Base-by-base conservation (phyloP, 2,888 invertebrate genomes). In the Melanostoma scalare region DNA sequence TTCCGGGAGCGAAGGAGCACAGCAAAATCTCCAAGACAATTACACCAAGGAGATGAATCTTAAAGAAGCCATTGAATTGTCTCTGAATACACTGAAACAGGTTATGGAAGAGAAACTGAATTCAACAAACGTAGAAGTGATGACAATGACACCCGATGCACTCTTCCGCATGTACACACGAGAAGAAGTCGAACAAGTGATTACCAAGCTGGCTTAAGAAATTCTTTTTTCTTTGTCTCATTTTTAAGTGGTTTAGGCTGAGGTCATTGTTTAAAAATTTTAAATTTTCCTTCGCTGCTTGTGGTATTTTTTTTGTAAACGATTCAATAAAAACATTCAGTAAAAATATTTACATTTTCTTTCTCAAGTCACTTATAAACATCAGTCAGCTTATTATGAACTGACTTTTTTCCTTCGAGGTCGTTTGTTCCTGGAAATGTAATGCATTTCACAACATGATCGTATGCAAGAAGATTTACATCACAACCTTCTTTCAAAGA, bases 61-160 rank as follows among this genome's bases (percentile, higher is more conserved):
- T 63, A 95, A 95, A 86, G 99, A 99, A 92, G 99, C 99, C 0
- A 95, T 97, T 84, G 97, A 97, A 89, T 92, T 96, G 9, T 96
- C 98, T 0, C 92, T 99, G 69, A 97, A 96, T 8, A 99, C 99
- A 88, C 92, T 99, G 31, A 99, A 99, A 91, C 99, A 99, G 92
- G 99, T 99, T 0, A 99, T 99, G 99, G 99, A 99, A 90, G 99
- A 99, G 91, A 99, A 99, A 91, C 92, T 99, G 2, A 99, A 96
- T 81, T 96, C 98, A 80, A 97, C 96, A 72, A 99, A 99, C 91
- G 98, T 99, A 68, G 99, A 99, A 92, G 97, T 99, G 86, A 97
- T 98, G 91, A 97, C 97, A 42, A 97, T 99, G 93, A 98, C 97
- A 0, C 95, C 96, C 0, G 93, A 93, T 33, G 94, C 93, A 31